Conservation (phyloP, 1,140 invertebrate species). For the Halesus radiatus region DNA sequence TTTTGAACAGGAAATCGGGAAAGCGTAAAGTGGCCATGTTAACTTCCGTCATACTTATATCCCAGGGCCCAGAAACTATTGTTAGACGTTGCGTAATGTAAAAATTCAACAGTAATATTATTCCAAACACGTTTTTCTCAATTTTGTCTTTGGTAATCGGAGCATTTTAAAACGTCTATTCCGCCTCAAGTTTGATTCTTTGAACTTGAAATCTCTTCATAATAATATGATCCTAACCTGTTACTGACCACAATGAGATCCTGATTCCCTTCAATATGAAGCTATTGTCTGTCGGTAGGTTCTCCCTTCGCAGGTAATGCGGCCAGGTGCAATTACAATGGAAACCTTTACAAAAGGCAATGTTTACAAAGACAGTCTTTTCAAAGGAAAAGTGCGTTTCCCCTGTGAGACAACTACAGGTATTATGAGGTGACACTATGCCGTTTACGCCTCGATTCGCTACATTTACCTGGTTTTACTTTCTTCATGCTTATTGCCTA, state of each 20-base stretch:
- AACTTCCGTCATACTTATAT: too few species aligned
- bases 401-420: background rate
- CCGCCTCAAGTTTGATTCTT: too few species aligned
- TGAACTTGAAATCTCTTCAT: background rate
- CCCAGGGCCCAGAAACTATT: too few species aligned
- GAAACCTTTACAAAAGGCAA: background rate
- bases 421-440: background rate
- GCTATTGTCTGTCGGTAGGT: background rate
- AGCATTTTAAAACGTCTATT: too few species aligned
- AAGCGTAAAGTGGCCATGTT: too few species aligned
- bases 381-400: slow-evolving; percentile 11
- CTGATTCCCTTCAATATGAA: background rate
- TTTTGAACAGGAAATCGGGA: too few species aligned
- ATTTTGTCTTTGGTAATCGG: too few species aligned
- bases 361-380: too few species aligned
- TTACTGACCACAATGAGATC: background rate
- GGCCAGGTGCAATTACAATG: background rate
- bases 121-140: too few species aligned
- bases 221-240: background rate
- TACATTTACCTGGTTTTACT: background rate
- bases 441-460: slow-evolving; percentile 5
- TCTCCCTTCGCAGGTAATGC: background rate
- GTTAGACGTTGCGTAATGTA: too few species aligned
- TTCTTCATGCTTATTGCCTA: background rate
- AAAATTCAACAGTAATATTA: too few species aligned